A percentile compares a stretch with the other conserved stretches of the same genome.
phyloP scores from a whole-genome alignment of 2,888 invertebrate species.

The Lithophane ornitopus region DNA sequence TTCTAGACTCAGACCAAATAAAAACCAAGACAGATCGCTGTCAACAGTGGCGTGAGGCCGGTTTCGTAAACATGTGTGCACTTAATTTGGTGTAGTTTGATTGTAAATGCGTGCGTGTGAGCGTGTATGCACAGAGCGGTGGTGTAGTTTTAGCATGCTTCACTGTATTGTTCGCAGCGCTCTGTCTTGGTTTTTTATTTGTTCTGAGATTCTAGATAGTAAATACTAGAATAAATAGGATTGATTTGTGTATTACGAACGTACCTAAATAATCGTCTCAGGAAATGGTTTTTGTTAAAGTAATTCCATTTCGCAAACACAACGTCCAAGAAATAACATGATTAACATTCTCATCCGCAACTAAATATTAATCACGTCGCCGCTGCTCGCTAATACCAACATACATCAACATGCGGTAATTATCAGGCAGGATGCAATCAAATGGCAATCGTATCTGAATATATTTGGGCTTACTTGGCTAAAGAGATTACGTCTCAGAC shows the following conservation, averaged over 20 bases:
- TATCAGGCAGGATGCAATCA: conserved; percentile 59
- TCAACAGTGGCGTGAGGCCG: too few relatives aligned
- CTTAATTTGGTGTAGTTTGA: too few relatives aligned
- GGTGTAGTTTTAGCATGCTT: too few relatives aligned
- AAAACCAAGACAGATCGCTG: too few relatives aligned
- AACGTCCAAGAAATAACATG: conserved; percentile 3
- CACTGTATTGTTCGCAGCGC: too few relatives aligned
- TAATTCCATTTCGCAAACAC: not conserved
- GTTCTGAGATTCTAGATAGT: not conserved
- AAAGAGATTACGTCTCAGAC: conserved; percentile 67
- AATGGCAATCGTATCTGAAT: conserved; percentile 67
- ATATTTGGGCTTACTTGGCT: conserved; percentile 66
- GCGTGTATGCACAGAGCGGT: too few relatives aligned
- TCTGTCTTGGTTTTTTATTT: too few relatives aligned
- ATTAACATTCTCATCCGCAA: conserved; percentile 6
- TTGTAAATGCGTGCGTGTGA: too few relatives aligned
- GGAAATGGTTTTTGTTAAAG: not conserved
- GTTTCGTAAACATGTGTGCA: too few relatives aligned
- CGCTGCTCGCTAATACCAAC: conserved; percentile 24
- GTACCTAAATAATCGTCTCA: not conserved
- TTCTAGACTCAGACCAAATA: too few relatives aligned
- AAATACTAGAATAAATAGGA: not conserved
- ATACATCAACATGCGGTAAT: conserved; percentile 58
- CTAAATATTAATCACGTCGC: conserved; percentile 41
- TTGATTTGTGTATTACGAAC: not conserved